These are phyloP conservation scores for Abscondita cerata DNA, from an alignment of 2,888 invertebrate genomes.

Conservation along the genomic window DNA sequence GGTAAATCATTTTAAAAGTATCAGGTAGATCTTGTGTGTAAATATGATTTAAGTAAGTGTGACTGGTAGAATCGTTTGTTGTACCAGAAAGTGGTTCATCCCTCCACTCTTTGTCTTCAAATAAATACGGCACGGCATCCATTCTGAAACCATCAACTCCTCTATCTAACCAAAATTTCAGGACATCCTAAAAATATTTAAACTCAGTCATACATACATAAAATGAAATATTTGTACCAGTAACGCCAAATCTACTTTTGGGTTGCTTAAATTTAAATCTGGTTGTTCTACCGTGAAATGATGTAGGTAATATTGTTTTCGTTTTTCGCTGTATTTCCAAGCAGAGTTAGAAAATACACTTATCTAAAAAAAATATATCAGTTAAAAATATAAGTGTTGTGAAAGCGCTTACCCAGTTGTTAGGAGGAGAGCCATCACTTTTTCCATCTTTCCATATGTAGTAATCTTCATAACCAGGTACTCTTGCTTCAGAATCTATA, in stretches of 20 bases:
- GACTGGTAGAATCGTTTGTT: slow-evolving; percentile 51
- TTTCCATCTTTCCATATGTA: slow-evolving; percentile 79
- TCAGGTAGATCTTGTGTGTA: slow-evolving; percentile 67
- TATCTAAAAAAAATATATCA: slow-evolving; percentile 38
- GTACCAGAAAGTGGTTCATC: slow-evolving; percentile 57
- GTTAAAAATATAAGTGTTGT: not conserved
- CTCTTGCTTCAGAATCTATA: slow-evolving; percentile 66
- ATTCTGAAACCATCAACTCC: slow-evolving; percentile 90
- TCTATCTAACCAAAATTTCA: slow-evolving; percentile 81
- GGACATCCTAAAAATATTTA: slow-evolving; percentile 62
- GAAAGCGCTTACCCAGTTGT: slow-evolving; percentile 73
- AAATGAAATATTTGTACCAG: no score
- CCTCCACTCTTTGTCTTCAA: slow-evolving; percentile 54
- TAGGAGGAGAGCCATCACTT: slow-evolving; percentile 65
- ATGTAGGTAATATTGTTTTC: slow-evolving; percentile 75
- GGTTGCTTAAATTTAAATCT: slow-evolving; percentile 81
- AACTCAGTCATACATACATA: no score
- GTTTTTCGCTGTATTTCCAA: slow-evolving; percentile 42
- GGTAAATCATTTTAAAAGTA: slow-evolving; percentile 70
- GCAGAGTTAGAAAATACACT: slow-evolving; percentile 50
- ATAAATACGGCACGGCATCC: slow-evolving; percentile 69
- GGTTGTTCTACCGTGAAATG: slow-evolving; percentile 79
- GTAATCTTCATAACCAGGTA: slow-evolving; percentile 72
- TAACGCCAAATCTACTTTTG: no score
- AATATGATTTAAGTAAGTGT: slow-evolving; percentile 67